These are phyloP conservation scores for Heliothis peltigera DNA, from an alignment of 2,888 invertebrate species.

Conservation along the genomic window DNA sequence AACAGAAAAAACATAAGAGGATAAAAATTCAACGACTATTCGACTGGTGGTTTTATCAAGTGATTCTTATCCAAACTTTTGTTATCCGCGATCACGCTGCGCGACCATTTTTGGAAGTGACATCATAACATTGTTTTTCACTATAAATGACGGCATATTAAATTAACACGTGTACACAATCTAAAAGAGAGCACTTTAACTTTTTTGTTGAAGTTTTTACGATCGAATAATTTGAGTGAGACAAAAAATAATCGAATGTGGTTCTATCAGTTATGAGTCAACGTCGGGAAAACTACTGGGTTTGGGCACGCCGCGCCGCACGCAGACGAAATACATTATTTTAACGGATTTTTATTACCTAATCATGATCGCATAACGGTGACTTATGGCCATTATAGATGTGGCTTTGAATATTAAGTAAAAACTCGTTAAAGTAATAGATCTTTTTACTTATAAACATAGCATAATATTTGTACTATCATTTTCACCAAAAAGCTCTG, in stretches of 20 bases:
- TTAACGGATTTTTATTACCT: slow-evolving; percentile 50
- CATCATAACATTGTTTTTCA: slow-evolving; percentile 79
- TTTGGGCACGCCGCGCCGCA: slow-evolving; percentile 41
- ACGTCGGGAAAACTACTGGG: slow-evolving; percentile 56
- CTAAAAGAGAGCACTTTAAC: slow-evolving; percentile 78
- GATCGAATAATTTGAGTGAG: slow-evolving; percentile 59
- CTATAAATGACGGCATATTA: slow-evolving; percentile 78
- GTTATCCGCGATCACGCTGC: slow-evolving; percentile 54
- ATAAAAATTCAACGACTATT: slow-evolving; percentile 28
- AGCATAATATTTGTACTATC: too few species aligned
- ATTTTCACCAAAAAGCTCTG: too few species aligned
- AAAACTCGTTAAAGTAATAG: background rate
- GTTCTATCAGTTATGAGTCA: slow-evolving; percentile 64
- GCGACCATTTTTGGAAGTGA: slow-evolving; percentile 73
- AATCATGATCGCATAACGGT: slow-evolving; percentile 40
- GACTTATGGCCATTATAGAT: slow-evolving; percentile 28
- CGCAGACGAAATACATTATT: slow-evolving; percentile 45
- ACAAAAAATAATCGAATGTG: slow-evolving; percentile 64
- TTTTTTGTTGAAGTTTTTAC: slow-evolving; percentile 66
- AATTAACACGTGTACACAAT: slow-evolving; percentile 78
- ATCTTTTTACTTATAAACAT: background rate
- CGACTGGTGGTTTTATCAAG: slow-evolving; percentile 1
- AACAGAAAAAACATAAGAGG: slow-evolving; percentile 39
- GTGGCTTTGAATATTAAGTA: slow-evolving; percentile 4
- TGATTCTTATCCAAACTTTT: slow-evolving; percentile 57